A percentile compares a stretch with the other conserved stretches of the same genome.
Evolutionary conservation across 2,797 vertebrate genomes (phyloP).

Genomic region (Craterocephalus amniculus): DNA sequence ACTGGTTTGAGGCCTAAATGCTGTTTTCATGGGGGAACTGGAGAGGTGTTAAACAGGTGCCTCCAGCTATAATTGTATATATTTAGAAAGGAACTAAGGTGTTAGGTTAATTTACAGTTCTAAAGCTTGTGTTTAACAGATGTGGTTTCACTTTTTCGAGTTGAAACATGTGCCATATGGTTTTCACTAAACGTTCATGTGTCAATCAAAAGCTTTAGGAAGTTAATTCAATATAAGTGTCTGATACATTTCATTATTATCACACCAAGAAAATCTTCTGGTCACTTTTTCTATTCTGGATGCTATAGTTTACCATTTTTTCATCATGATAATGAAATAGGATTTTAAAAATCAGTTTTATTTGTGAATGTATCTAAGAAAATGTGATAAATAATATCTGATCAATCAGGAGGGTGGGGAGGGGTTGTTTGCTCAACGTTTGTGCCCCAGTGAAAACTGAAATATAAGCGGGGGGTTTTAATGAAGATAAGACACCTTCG

Average conservation of each 20-base stretch:
- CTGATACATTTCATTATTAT: background rate
- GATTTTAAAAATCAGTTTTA: slow-evolving; percentile 2
- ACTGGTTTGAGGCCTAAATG: slow-evolving; percentile 28
- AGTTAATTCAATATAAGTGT: background rate
- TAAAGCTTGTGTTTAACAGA: background rate
- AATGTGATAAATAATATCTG: slow-evolving; percentile 1
- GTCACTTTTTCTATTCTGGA: background rate
- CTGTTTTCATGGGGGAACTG: slow-evolving; percentile 7
- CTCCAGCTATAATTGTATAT: background rate
- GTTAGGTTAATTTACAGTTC: slow-evolving; percentile 2
- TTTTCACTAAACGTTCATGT: background rate
- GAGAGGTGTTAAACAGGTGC: background rate
- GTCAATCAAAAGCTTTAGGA: background rate
- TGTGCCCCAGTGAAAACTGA: background rate
- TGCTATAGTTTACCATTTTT: background rate
- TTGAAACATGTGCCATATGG: background rate
- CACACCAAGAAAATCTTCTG: background rate
- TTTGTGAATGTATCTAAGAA: slow-evolving; percentile 7
- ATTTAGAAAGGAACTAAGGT: background rate
- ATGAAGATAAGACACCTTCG: slow-evolving; percentile 36
- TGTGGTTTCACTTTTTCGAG: background rate
- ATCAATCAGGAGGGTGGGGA: background rate
- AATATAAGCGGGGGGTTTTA: slow-evolving; percentile 12
- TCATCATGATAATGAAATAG: background rate
- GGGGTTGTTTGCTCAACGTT: background rate